These are phyloP conservation scores for Melanotaenia boesemani DNA, from an alignment of 2,797 vertebrate species.

Conservation along the genomic window DNA sequence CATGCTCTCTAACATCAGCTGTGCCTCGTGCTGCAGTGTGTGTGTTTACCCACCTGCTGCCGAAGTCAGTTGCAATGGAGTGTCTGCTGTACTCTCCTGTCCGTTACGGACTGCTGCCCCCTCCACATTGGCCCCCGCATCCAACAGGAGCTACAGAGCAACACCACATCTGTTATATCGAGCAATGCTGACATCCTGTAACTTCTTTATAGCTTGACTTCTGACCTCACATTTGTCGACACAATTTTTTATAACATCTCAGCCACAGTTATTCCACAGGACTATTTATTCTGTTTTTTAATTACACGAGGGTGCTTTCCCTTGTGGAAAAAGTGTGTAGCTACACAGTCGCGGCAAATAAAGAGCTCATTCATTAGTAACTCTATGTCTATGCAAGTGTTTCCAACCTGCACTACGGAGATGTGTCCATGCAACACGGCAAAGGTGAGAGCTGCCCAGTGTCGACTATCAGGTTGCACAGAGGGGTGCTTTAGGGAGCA, in stretches of 20 bases:
- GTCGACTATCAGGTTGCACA: conserved; percentile 93
- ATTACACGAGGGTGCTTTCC: neutral
- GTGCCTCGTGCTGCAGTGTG: conserved; percentile 21
- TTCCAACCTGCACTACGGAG: conserved; percentile 94
- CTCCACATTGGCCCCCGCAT: conserved; percentile 94
- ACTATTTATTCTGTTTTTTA: neutral
- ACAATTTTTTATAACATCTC: conserved; percentile 20
- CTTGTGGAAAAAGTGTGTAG: neutral
- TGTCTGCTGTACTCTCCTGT: conserved; percentile 93
- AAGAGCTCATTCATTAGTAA: neutral
- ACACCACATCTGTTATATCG: conserved; percentile 56
- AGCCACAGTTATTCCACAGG: neutral
- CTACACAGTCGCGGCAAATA: neutral
- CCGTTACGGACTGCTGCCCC: conserved; percentile 90
- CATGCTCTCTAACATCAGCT: conserved; percentile 32
- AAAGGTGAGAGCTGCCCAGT: conserved; percentile 94
- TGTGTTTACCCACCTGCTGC: conserved; percentile 88
- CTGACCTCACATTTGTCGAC: conserved; percentile 54
- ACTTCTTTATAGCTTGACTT: conserved; percentile 41
- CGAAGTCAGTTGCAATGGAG: conserved; percentile 94
- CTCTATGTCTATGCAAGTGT: neutral
- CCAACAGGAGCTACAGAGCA: conserved; percentile 89
- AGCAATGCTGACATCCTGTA: conserved; percentile 44
- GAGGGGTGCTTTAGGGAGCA: conserved; percentile 90
- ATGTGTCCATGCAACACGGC: conserved; percentile 96